Evolutionary conservation across 2,797 vertebrate genomes (phyloP), one percentile per base, ranked within the genome.

Genomic region (Schizopygopsis pylzovi): DNA sequence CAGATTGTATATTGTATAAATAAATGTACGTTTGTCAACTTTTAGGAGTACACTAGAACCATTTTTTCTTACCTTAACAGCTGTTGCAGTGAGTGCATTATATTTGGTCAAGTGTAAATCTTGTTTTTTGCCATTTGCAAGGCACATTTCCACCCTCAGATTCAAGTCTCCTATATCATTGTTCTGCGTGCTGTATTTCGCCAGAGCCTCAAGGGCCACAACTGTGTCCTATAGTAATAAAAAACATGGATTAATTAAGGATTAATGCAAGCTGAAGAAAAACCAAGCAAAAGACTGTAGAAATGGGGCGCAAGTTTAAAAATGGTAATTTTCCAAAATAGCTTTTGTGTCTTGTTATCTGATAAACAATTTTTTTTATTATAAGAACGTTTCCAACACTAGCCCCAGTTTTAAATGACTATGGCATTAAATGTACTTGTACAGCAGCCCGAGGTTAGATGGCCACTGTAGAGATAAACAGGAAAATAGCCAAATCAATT

Each of bases 201-300:
- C 79, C 61, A 95, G 68, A 79, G 94, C 93, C 87, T 95, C 94
- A 49, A 95, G 88, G 33, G 95, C 95, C 16, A 95, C 76, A 20
- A 94, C 94, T 1, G 95, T 95, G 80, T 95, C 95, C 95, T 95
- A 39, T 39, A 56, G 47, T 28, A 28, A 11, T 8, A 13, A 18
- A 33, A 8, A 28, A 0, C 25, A 12, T 5, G 3, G 18, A 77
- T 67, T 49, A 9, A 81, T 70, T 12, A 22, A 70, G 37, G 33
- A 54, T 49, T 47, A 13, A n/a, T 81, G 18, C 33, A 70, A 52
- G 33, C 47, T 81, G 79, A 25, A 41, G 41, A 61, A 67, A 15
- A 63, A 77, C 52, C 56, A 59, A 59, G 8, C 41, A 52, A 68
- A 13, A 81, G 8, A 28, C 1, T 10, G 15, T 22, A 70, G 37